A percentile compares a stretch with the other conserved stretches of the same genome.
These are phyloP conservation scores for Coregonus clupeaformis DNA, from an alignment of 2,113 vertebrate genomes.

Conservation along the genomic window DNA sequence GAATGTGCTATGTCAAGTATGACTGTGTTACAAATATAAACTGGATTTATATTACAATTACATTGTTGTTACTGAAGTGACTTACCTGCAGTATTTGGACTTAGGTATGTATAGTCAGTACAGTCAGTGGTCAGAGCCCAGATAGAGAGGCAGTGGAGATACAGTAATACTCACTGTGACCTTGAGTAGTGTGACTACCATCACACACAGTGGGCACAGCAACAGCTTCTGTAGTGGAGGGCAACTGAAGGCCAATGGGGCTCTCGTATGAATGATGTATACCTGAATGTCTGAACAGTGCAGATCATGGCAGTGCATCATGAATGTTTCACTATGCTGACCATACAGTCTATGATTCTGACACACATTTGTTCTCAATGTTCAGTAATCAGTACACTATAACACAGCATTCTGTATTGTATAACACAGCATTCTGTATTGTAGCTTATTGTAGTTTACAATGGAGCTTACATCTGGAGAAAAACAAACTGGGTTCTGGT, in stretches of 20 bases:
- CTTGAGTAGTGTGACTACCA: constrained; percentile 47
- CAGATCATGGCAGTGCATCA: neutral
- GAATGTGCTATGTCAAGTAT: too few species aligned
- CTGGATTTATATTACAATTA: too few species aligned
- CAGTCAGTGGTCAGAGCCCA: neutral
- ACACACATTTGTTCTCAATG: too few species aligned
- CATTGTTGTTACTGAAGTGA: too few species aligned
- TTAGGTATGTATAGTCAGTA: too few species aligned
- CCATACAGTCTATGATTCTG: neutral
- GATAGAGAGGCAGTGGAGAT: neutral
- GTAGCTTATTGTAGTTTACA: neutral
- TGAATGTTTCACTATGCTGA: neutral
- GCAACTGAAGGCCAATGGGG: constrained; percentile 39
- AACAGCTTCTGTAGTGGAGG: constrained; percentile 37
- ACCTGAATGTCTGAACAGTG: constrained; percentile 37
- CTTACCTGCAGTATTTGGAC: too few species aligned
- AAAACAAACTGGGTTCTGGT: neutral
- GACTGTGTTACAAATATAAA: too few species aligned
- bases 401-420: neutral
- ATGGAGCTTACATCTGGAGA: neutral
- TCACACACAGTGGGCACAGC: constrained; percentile 23
- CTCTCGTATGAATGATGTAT: constrained; percentile 47
- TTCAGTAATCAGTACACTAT: too few species aligned
- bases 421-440: neutral
- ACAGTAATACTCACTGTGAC: constrained; percentile 34